Evolutionary conservation across 2,888 invertebrate species (phyloP).

Genomic region (Lottia gigantea): DNA sequence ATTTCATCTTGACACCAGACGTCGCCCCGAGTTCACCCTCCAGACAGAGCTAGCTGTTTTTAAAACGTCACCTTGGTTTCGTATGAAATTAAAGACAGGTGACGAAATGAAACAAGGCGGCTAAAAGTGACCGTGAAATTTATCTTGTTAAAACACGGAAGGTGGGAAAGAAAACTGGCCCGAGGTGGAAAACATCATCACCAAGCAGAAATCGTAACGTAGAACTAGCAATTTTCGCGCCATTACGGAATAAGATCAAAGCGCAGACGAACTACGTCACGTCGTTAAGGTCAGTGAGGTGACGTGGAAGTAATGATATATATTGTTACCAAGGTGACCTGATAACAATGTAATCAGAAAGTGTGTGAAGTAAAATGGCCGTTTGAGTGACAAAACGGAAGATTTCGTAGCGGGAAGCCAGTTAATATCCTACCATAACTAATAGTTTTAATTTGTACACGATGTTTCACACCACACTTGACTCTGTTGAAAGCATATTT

Average conservation of each 20-base stretch:
- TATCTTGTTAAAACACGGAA: conserved; percentile 4
- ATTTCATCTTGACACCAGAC: too few species aligned
- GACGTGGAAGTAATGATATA: conserved; percentile 19
- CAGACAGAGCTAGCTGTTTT: too few species aligned
- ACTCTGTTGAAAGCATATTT: background rate
- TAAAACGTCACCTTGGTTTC: background rate
- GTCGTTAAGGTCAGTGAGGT: conserved; percentile 18
- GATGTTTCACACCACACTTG: conserved; percentile 4
- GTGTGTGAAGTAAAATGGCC: conserved; percentile 5
- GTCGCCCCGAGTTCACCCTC: too few species aligned
- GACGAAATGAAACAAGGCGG: background rate
- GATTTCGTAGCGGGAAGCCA: background rate
- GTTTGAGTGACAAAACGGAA: background rate
- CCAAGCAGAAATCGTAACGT: background rate
- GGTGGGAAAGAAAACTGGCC: background rate
- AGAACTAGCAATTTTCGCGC: background rate
- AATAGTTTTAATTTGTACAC: background rate
- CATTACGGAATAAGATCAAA: conserved; percentile 13
- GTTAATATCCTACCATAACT: background rate
- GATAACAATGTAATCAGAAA: conserved; percentile 8
- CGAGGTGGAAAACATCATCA: background rate
- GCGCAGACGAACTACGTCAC: conserved; percentile 15
- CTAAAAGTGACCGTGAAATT: conserved; percentile 1
- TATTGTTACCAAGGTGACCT: conserved; percentile 11
- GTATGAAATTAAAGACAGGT: conserved; percentile 9